These are phyloP conservation scores for Chamaetylas fuelleborni DNA, from an alignment of 2,113 vertebrate genomes.

Conservation along the genomic window DNA sequence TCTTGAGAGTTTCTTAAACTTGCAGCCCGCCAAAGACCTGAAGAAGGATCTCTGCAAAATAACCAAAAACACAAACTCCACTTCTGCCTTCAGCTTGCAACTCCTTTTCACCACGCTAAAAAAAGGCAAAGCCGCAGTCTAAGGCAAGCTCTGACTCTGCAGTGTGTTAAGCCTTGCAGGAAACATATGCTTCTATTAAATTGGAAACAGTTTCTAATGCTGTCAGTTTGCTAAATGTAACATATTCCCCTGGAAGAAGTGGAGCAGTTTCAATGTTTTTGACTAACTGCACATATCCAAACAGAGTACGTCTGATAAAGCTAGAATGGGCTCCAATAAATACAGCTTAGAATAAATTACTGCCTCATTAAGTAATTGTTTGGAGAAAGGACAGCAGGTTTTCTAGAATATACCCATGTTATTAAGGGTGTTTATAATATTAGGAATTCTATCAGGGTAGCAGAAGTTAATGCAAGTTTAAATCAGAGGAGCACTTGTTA, in stretches of 20 bases:
- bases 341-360: slow-evolving; percentile 65
- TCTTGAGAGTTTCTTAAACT: slow-evolving; percentile 31
- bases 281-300: slow-evolving; percentile 34
- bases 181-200: slow-evolving; percentile 52
- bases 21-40: not conserved
- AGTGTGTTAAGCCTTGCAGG: slow-evolving; percentile 37
- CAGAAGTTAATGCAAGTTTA: slow-evolving; percentile 18
- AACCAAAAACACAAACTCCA: not conserved
- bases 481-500: slow-evolving; percentile 10
- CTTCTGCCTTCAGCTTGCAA: not conserved
- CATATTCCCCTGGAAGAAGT: slow-evolving; percentile 21
- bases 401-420: slow-evolving; percentile 21
- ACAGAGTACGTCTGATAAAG: slow-evolving; percentile 31
- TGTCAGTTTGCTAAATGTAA: slow-evolving; percentile 43
- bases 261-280: slow-evolving; percentile 23
- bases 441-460: slow-evolving; percentile 29
- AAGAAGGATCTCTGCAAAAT: not conserved
- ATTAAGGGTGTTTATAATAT: slow-evolving; percentile 60
- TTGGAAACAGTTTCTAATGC: slow-evolving; percentile 46
- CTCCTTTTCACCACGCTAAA: not conserved
- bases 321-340: slow-evolving; percentile 46
- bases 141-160: slow-evolving; percentile 1
- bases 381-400: slow-evolving; percentile 51
- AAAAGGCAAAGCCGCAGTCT: not conserved
- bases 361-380: slow-evolving; percentile 67